Base-by-base conservation (phyloP, 2,797 vertebrate species). In the Spondyliosoma cantharus region DNA sequence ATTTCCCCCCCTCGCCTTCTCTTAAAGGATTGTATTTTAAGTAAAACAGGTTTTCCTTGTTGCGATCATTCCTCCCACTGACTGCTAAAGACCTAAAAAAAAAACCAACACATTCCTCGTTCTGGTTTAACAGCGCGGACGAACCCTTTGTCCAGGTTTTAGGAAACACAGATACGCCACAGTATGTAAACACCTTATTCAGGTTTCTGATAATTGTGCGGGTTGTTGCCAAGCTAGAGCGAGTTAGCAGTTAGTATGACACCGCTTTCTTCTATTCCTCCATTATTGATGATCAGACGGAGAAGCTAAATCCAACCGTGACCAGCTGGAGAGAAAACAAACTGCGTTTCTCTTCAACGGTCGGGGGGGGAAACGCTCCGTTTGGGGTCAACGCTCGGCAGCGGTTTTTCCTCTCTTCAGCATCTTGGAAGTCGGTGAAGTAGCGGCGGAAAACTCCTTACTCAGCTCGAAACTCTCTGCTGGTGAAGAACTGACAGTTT, bases 271-370 rank as follows among this genome's bases (percentile, higher is more conserved):
- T 42, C 32, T 59, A 27, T 43, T 59, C 14, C 68, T 52, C 24
- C 57, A 32, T 46, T 20, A 54, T 27, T 8, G 27, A 68, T 42
- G 29, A 17, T 62, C 57, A 42, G 46, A n/a, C n/a, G 25, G 46
- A 13, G 37, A 43, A 27, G 37, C 12, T 65, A 13, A 66, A 59
- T 54, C 57, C 49, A 49, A 27, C 74, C 20, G 74, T 37, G 12
- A 73, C 15, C n/a, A 20, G 37, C 5, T 19, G 27, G 24, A 45
- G 48, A 56, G 48, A 78, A 56, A 82, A 22, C 9, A 60, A 66
- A 53, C 46, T 45, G 46, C 59, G 54, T 68, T 68, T n/a, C 25
- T 66, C 24, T 8, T 66, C 48, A 43, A 5, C 15, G 37, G 25
- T 43, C 61, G 11, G 59, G 46, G n/a, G 27, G 29, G 29, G 27